Percentiles rank a stretch among this genome's conserved stretches.
Conservation (phyloP, 2,113 vertebrate species). For the Poeciliopsis turrubarensis region DNA sequence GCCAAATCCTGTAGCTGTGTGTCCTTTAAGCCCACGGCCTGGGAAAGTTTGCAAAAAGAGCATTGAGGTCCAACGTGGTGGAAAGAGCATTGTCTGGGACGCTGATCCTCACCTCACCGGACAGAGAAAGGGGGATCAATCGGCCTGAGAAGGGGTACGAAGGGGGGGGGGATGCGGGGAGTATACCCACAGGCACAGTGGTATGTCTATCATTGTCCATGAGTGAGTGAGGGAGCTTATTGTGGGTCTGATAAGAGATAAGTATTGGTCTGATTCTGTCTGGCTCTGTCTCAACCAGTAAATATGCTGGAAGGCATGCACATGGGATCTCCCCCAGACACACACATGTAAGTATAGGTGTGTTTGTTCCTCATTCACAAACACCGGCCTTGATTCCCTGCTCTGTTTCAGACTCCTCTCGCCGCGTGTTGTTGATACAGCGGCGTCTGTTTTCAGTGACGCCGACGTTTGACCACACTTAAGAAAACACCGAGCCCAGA, state of each 20-base stretch:
- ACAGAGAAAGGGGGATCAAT: slow-evolving; percentile 65
- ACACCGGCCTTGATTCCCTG: neutral
- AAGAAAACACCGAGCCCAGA: slow-evolving; percentile 29
- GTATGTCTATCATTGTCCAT: slow-evolving; percentile 65
- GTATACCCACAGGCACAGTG: slow-evolving; percentile 22
- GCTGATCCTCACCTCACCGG: slow-evolving; percentile 66
- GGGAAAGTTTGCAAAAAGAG: slow-evolving; percentile 81
- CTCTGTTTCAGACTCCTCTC: slow-evolving; percentile 21
- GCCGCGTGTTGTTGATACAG: slow-evolving; percentile 29
- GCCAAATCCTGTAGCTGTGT: slow-evolving; percentile 72
- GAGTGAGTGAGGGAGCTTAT: slow-evolving; percentile 51
- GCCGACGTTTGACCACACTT: slow-evolving; percentile 17
- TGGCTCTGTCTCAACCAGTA: slow-evolving; percentile 43
- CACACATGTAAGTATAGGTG: slow-evolving; percentile 22
- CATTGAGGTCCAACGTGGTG: slow-evolving; percentile 78
- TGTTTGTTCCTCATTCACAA: neutral
- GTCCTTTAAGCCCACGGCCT: slow-evolving; percentile 77
- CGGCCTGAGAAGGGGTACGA: slow-evolving; percentile 52
- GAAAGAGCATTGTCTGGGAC: slow-evolving; percentile 77
- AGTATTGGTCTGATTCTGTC: slow-evolving; percentile 48
- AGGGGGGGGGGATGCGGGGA: slow-evolving; percentile 40
- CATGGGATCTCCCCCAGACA: slow-evolving; percentile 5
- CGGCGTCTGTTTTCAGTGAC: slow-evolving; percentile 19
- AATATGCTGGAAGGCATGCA: slow-evolving; percentile 28
- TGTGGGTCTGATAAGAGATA: slow-evolving; percentile 46